Evolutionary conservation across 2,888 invertebrate species (phyloP), one percentile per base, ranked within the genome.

Genomic region (Podotricha telesiphe): DNA sequence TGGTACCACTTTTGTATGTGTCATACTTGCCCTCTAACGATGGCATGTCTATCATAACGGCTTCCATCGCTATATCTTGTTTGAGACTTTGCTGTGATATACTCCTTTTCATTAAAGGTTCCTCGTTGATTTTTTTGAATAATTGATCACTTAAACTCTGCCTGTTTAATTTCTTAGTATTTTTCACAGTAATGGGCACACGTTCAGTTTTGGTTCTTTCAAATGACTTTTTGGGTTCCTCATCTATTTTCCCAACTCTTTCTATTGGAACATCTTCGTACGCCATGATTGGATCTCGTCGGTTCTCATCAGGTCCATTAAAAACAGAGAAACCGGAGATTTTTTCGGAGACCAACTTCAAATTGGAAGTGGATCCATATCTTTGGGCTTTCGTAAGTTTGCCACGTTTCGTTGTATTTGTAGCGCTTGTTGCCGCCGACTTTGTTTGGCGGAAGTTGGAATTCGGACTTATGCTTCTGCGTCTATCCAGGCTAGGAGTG

Each of bases 251-350:
- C 7, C 55, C 40, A 10, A 65, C 48, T 10, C 50, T 68, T n/a
- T 72, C 68, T n/a, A 67, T 69, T 0, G 76, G 75, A 8, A 78
- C 72, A 0, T 76, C 74, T 0, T 85, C 89, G 71, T 84, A 93
- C 0, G 93, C 93, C 93, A 93, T 92, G 0, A 93, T 93, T 0
- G 93, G 93, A 0, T 86, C 85, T 0, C 89, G 76, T 10, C 82
- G 34, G 17, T 47, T 79, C 48, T 81, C 70, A 0, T 88, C 88
- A 0, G 80, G 72, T 0, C 80, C 80, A 11, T 81, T 86, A 74
- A 92, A 92, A 0, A 92, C 89, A 0, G 91, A 91, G 37, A 92
- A 89, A 0, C 90, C 91, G 0, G 91, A 91, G 64, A 92, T 88
- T 65, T 92, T 92, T 13, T 93, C 93, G 0, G 91, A 89, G 0